A percentile compares a stretch with the other conserved stretches of the same genome.
phyloP scores from a whole-genome alignment of 92 coral and sea anemone species.

The Bergia puertoricense region DNA sequence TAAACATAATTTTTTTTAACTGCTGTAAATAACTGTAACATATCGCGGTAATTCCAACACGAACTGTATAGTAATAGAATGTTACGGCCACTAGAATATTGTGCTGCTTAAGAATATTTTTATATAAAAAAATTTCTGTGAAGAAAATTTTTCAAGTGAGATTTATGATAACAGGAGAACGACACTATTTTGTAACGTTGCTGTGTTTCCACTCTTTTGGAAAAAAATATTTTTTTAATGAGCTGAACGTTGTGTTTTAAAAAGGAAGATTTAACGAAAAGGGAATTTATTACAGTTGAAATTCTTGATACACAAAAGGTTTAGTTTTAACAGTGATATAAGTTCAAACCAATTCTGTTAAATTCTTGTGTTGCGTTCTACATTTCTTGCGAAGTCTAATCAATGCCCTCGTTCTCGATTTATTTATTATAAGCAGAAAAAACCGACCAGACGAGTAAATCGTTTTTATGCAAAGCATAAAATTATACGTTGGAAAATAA shows the following conservation, averaged over 20 bases:
- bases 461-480: constrained; percentile 43
- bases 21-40: constrained; percentile 41
- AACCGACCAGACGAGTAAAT: background rate
- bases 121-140: background rate
- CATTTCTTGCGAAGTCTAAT: constrained; percentile 2
- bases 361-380: background rate
- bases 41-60: constrained; percentile 10
- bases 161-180: constrained; percentile 17
- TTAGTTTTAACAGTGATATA: background rate
- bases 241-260: background rate
- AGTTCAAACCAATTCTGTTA: background rate
- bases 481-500: constrained; percentile 38
- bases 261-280: constrained; percentile 5
- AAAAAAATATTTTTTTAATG: background rate
- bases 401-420: constrained; percentile 28
- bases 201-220: background rate
- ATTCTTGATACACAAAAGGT: background rate
- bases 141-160: background rate
- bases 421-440: constrained; percentile 34
- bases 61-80: constrained; percentile 32
- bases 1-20: background rate
- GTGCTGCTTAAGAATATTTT: constrained; percentile 11
- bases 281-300: background rate
- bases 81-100: background rate
- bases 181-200: background rate